phyloP scores from a whole-genome alignment of 2,888 invertebrate genomes.

The Phyto melanocephala region DNA sequence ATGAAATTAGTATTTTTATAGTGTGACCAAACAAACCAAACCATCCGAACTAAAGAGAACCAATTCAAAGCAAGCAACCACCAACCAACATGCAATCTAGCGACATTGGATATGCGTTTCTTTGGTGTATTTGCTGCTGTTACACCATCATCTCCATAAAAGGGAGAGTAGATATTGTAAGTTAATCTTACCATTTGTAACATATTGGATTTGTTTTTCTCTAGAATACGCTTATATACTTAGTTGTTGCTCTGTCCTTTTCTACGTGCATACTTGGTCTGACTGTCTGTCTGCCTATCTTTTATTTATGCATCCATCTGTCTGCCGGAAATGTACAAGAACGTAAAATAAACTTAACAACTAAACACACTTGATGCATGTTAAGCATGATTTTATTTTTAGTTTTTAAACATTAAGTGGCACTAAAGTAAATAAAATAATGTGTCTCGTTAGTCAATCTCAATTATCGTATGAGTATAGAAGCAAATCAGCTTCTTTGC shows the following conservation, averaged over 20 bases:
- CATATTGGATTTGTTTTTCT: slow-evolving; percentile 6
- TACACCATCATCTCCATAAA: slow-evolving; percentile 43
- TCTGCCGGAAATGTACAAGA: slow-evolving; percentile 47
- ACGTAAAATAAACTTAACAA: slow-evolving; percentile 32
- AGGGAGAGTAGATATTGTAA: slow-evolving; percentile 48
- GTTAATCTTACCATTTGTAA: slow-evolving; percentile 54
- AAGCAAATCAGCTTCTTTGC: neutral
- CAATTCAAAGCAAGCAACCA: slow-evolving; percentile 3
- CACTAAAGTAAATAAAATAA: slow-evolving; percentile 26
- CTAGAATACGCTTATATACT: neutral
- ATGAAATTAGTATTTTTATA: slow-evolving; percentile 59
- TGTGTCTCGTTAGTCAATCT: slow-evolving; percentile 23
- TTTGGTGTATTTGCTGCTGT: slow-evolving; percentile 2
- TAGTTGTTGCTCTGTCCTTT: neutral
- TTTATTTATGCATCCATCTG: slow-evolving; percentile 48
- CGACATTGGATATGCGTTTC: neutral
- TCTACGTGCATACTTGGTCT: neutral
- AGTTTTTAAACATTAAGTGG: neutral
- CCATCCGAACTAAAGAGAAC: slow-evolving; percentile 4
- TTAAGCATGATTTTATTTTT: slow-evolving; percentile 40
- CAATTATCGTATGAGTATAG: neutral
- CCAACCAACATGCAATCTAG: neutral
- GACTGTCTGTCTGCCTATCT: neutral
- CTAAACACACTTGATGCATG: slow-evolving; percentile 47
- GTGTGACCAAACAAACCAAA: slow-evolving; percentile 10